Percentiles rank a stretch among this genome's conserved stretches.
These are phyloP conservation scores for Apodemus speciosus DNA, from an alignment of 2,113 vertebrate species.

Conservation along the genomic window DNA sequence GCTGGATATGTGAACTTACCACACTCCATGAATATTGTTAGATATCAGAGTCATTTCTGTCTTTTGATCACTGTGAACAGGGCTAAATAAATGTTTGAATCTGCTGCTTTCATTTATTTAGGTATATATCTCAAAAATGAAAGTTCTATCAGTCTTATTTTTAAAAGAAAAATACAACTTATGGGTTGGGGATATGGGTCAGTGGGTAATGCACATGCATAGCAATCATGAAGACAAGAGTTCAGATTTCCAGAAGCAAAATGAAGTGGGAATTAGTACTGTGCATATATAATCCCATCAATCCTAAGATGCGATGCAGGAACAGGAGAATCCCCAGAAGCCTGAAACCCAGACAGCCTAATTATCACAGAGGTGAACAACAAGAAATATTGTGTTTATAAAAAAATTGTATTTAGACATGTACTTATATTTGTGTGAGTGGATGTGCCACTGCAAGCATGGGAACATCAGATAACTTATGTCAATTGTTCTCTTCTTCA, in stretches of 20 bases:
- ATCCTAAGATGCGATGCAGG: not conserved
- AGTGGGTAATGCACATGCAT: not conserved
- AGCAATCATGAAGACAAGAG: not conserved
- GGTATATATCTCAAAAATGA: not conserved
- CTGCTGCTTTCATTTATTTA: not conserved
- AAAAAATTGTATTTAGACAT: not conserved
- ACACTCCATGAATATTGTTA: not conserved
- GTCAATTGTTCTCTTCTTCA: not conserved
- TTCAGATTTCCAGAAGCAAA: not conserved
- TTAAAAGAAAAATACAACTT: not conserved
- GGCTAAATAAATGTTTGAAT: not conserved
- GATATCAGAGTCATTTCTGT: not conserved
- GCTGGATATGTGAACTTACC: not conserved
- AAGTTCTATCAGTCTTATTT: not conserved
- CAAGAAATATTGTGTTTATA: not conserved
- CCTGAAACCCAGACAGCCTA: not conserved
- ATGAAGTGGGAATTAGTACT: not conserved
- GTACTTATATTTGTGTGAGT: not conserved
- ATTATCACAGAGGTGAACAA: not conserved
- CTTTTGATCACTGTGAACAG: not conserved
- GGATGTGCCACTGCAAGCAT: too few relatives aligned
- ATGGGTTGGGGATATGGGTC: not conserved
- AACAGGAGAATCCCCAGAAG: not conserved
- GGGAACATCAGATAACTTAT: too few relatives aligned
- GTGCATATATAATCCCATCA: not conserved